These are phyloP conservation scores for Copidosoma aretas DNA, from an alignment of 2,888 invertebrate species.

Conservation along the genomic window DNA sequence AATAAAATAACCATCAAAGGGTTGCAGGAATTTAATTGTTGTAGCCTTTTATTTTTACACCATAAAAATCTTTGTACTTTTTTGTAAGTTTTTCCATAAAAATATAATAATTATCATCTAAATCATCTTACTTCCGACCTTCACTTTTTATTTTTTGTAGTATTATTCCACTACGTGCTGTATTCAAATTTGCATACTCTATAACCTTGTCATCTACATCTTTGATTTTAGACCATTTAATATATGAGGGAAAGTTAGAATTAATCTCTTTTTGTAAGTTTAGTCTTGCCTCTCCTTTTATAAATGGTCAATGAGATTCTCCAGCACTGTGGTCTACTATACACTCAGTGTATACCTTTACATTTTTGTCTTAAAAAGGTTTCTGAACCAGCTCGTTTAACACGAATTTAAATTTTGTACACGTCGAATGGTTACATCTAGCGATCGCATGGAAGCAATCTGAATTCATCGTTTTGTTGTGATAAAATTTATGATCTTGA, in stretches of 20 bases:
- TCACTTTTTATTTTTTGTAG: background rate
- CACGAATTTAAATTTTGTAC: background rate
- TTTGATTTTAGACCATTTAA: no score
- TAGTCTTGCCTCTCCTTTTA: no score
- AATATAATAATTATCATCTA: background rate
- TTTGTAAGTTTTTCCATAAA: background rate
- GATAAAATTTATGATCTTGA: background rate
- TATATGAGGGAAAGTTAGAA: no score
- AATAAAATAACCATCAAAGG: constrained; percentile 3
- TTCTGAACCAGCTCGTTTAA: background rate
- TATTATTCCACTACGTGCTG: background rate
- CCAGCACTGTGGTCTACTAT: no score
- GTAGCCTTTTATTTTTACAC: background rate
- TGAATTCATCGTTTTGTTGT: background rate
- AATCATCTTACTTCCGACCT: background rate
- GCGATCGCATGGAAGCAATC: background rate
- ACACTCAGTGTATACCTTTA: no score
- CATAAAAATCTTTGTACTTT: background rate
- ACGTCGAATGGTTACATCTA: background rate
- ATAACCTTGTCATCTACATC: background rate
- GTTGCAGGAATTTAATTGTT: background rate
- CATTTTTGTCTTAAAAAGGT: no score
- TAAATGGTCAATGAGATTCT: no score
- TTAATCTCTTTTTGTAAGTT: no score
- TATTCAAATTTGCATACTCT: background rate